These are phyloP conservation scores for Dinoponera quadriceps DNA, from an alignment of 1,140 invertebrate genomes.

Conservation along the genomic window DNA sequence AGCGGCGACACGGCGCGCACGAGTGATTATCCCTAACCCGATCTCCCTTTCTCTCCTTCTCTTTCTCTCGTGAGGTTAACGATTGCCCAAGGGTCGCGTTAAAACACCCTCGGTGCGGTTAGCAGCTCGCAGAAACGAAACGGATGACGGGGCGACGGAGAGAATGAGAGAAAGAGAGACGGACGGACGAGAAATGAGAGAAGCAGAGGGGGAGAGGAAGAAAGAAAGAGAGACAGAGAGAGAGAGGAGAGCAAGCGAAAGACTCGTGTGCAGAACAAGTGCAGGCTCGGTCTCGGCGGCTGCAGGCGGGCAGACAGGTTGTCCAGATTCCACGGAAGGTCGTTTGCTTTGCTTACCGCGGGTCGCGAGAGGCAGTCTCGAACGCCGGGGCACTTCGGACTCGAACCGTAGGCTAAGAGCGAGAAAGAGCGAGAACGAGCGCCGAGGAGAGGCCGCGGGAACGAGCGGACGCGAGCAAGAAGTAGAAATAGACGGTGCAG, in stretches of 20 bases:
- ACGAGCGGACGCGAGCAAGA: background rate
- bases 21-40: conserved; percentile 44
- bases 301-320: conserved; percentile 85
- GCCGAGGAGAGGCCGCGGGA: background rate
- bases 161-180: conserved; percentile 11
- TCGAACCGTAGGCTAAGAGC: conserved; percentile 63
- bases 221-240: conserved; percentile 10
- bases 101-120: conserved; percentile 70
- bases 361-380: conserved; percentile 80
- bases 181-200: conserved; percentile 54
- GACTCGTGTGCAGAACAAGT: conserved; percentile 78
- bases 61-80: conserved; percentile 50
- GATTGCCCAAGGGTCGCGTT: conserved; percentile 71
- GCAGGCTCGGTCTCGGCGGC: conserved; percentile 78
- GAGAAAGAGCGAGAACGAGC: conserved; percentile 8
- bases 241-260: conserved; percentile 39
- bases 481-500: conserved; percentile 28
- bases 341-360: conserved; percentile 86
- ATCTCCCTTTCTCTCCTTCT: background rate
- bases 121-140: conserved; percentile 62
- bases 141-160: conserved; percentile 37
- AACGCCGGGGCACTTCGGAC: conserved; percentile 78
- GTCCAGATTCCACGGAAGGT: conserved; percentile 86
- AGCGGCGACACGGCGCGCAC: conserved; percentile 8
- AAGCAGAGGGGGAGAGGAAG: conserved; percentile 18